Evolutionary conservation across 2,113 vertebrate genomes (phyloP).

Genomic region (Malaclemys terrapin): DNA sequence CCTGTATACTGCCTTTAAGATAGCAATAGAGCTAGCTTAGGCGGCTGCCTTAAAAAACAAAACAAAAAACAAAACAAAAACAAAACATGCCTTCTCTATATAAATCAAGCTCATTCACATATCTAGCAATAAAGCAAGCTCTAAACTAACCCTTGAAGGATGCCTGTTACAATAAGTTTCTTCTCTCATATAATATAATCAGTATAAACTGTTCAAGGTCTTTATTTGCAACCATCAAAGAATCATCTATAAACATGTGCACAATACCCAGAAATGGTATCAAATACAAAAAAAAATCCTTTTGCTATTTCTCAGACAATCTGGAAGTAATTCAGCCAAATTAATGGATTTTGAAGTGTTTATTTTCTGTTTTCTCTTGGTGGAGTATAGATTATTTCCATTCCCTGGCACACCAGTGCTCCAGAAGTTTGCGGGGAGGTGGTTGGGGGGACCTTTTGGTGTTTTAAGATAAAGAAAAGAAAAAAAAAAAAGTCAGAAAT

Average conservation of each 20-base stretch:
- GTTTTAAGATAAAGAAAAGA: background rate
- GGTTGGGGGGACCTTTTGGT: rapidly evolving
- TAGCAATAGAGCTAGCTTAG: background rate
- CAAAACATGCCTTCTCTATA: background rate
- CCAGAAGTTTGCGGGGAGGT: background rate
- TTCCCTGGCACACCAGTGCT: background rate
- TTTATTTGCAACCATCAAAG: slow-evolving; percentile 27
- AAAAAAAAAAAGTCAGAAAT: rapidly evolving
- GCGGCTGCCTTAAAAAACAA: slow-evolving; percentile 35
- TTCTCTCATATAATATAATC: slow-evolving; percentile 53
- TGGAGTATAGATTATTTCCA: background rate
- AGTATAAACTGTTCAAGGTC: slow-evolving; percentile 60
- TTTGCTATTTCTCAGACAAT: slow-evolving; percentile 41
- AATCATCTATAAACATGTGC: slow-evolving; percentile 24
- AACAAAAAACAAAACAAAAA: slow-evolving; percentile 8
- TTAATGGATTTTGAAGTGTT: slow-evolving; percentile 27
- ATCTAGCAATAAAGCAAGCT: slow-evolving; percentile 56
- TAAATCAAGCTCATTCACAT: slow-evolving; percentile 54
- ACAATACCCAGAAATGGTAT: slow-evolving; percentile 36
- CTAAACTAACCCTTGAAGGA: slow-evolving; percentile 57
- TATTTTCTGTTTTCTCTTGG: background rate
- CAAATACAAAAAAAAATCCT: slow-evolving; percentile 11
- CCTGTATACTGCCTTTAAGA: slow-evolving; percentile 1
- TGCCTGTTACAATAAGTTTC: slow-evolving; percentile 53
- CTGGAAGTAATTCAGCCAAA: slow-evolving; percentile 38